A percentile compares a stretch with the other conserved stretches of the same genome.
phyloP scores from a whole-genome alignment of 2,797 vertebrate species.

The Peromyscus attwateri region DNA sequence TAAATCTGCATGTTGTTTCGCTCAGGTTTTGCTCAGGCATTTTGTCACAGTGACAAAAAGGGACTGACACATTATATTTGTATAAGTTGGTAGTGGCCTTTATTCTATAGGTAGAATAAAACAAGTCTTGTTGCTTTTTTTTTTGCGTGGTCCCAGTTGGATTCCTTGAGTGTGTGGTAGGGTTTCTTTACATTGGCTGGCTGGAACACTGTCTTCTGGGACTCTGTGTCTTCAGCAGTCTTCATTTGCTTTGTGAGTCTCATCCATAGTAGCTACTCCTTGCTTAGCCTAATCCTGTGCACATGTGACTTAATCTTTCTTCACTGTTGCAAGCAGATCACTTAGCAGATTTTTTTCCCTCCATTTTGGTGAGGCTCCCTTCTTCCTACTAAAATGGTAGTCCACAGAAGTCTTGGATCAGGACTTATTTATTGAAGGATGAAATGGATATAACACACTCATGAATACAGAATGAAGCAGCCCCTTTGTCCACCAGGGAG shows the following conservation, averaged over 20 bases:
- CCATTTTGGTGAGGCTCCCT: background rate
- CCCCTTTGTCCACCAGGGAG: too few species aligned
- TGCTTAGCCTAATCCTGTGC: background rate
- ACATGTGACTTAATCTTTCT: background rate
- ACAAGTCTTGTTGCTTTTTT: background rate
- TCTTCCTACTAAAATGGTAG: background rate
- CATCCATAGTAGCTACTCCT: background rate
- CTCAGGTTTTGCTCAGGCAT: background rate
- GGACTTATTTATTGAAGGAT: too few species aligned
- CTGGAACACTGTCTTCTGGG: background rate
- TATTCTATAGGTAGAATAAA: background rate
- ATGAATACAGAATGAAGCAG: too few species aligned
- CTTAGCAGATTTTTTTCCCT: background rate
- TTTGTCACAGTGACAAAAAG: background rate
- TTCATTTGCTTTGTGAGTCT: background rate
- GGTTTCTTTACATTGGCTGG: conserved; percentile 2
- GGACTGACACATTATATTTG: background rate
- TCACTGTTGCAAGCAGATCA: background rate
- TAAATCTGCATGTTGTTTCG: background rate
- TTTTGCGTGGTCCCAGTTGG: background rate
- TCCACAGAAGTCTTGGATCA: too few species aligned
- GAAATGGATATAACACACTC: too few species aligned
- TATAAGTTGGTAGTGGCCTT: background rate
- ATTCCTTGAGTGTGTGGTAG: background rate
- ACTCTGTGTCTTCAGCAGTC: background rate